phyloP scores from a whole-genome alignment of 2,888 invertebrate genomes.

The Ethmia dodecea region DNA sequence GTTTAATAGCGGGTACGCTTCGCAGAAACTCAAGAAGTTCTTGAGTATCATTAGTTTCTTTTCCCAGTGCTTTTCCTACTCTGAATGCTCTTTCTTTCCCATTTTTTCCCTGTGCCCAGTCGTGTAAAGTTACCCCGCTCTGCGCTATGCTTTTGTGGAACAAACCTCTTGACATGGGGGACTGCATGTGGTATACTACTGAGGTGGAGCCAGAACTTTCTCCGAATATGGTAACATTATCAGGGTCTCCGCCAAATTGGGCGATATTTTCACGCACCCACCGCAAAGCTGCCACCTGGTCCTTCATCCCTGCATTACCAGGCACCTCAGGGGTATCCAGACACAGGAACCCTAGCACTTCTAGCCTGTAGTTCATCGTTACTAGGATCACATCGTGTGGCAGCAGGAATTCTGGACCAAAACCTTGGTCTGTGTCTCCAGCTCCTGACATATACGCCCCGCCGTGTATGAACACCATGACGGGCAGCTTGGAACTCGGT shows the following conservation, averaged over 20 bases:
- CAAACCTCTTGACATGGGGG: conserved; percentile 53
- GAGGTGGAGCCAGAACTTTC: conserved; percentile 57
- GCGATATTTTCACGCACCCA: conserved; percentile 40
- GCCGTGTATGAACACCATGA: conserved; percentile 55
- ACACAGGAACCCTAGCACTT: conserved; percentile 40
- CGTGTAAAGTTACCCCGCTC: conserved; percentile 42
- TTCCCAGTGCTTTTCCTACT: conserved; percentile 24
- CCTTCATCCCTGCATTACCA: conserved; percentile 49
- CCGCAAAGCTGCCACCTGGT: conserved; percentile 39
- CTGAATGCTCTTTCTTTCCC: conserved; percentile 22
- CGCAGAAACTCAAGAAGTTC: conserved; percentile 27
- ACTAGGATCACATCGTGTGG: conserved; percentile 49
- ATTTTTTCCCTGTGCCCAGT: conserved; percentile 23
- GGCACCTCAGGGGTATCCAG: conserved; percentile 41
- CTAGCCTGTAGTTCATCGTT: conserved; percentile 52
- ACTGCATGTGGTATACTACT: conserved; percentile 53
- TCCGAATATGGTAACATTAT: conserved; percentile 56
- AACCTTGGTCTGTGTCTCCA: conserved; percentile 42
- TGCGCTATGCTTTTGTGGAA: conserved; percentile 57
- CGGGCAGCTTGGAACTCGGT: conserved; percentile 32
- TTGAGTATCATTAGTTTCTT: conserved; percentile 17
- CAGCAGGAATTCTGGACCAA: conserved; percentile 43
- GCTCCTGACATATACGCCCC: conserved; percentile 44
- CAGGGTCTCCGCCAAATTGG: conserved; percentile 47
- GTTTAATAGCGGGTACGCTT: conserved; percentile 21